phyloP scores from a whole-genome alignment of 2,797 vertebrate genomes.

The Perdix hodgsoniae region DNA sequence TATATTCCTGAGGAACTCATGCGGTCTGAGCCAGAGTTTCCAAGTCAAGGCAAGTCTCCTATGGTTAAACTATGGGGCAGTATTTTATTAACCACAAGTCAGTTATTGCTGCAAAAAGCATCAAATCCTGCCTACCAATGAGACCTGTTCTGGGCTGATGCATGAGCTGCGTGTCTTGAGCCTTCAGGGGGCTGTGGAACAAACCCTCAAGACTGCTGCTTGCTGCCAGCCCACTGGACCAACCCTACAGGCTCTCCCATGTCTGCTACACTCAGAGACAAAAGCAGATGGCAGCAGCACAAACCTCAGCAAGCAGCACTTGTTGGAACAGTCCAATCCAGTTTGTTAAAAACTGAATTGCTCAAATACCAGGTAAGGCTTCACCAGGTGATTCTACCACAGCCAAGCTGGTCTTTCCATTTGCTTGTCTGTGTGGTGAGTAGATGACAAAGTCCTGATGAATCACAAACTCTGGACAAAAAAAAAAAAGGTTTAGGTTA shows the following conservation, averaged over 20 bases:
- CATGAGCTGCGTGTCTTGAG: neutral
- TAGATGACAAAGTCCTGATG: neutral
- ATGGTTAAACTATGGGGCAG: neutral
- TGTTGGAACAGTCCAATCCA: neutral
- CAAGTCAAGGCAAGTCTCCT: neutral
- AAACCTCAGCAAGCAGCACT: neutral
- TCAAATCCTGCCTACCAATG: neutral
- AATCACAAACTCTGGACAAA: neutral
- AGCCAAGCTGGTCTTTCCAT: neutral
- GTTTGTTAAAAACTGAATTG: neutral
- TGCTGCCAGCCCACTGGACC: neutral
- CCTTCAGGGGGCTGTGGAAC: neutral
- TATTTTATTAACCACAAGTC: neutral
- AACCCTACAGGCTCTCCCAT: fast-evolving
- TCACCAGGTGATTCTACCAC: fast-evolving
- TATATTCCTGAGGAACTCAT: neutral
- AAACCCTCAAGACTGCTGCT: neutral
- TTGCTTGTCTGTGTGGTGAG: neutral
- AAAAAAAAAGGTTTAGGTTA: too few species aligned
- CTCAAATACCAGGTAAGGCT: neutral
- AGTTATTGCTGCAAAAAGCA: neutral
- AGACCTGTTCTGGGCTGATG: neutral
- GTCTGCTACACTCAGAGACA: neutral
- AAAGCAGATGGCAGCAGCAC: neutral
- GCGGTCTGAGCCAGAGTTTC: neutral